These are phyloP conservation scores for Eretmocerus hayati DNA, from an alignment of 2,888 invertebrate genomes.

Conservation along the genomic window DNA sequence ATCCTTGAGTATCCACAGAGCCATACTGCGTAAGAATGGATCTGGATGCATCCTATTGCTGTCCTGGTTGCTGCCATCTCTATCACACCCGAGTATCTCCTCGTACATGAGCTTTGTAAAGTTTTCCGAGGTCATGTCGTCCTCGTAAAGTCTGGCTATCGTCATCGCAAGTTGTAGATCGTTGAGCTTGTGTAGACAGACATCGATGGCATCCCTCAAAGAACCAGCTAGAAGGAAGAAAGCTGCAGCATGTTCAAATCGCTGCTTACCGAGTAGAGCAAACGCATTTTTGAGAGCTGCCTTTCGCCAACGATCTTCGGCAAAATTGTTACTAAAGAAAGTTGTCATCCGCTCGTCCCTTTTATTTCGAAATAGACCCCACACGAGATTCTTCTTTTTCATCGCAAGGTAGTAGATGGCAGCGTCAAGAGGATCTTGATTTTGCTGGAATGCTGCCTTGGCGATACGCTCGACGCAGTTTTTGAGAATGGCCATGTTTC, in stretches of 20 bases:
- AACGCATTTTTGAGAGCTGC: conserved; percentile 98
- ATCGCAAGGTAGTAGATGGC: conserved; percentile 96
- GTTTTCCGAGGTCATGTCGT: conserved; percentile 63
- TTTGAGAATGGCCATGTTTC: conserved; percentile 73
- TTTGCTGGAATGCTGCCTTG: conserved; percentile 83
- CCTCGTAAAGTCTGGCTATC: conserved; percentile 86
- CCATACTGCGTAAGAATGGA: conserved; percentile 96
- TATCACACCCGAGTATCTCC: conserved; percentile 63
- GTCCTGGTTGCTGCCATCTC: conserved; percentile 60
- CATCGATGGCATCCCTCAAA: conserved; percentile 91
- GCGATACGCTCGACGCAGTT: conserved; percentile 88
- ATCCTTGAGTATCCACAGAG: conserved; percentile 91
- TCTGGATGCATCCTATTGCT: conserved; percentile 77
- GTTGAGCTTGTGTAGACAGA: conserved; percentile 81
- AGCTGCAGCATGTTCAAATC: conserved; percentile 96
- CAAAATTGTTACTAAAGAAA: conserved; percentile 94
- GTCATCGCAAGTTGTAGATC: conserved; percentile 95
- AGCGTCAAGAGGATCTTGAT: conserved; percentile 95
- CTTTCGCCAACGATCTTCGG: conserved; percentile 89
- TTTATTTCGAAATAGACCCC: conserved; percentile 88
- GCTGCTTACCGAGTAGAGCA: conserved; percentile 87
- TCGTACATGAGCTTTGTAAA: conserved; percentile 71
- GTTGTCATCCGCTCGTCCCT: conserved; percentile 85
- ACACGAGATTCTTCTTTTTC: conserved; percentile 94
- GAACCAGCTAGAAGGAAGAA: conserved; percentile 95